phyloP scores from a whole-genome alignment of 2,888 invertebrate genomes.

The Liopterus haemorrhoidalis region DNA sequence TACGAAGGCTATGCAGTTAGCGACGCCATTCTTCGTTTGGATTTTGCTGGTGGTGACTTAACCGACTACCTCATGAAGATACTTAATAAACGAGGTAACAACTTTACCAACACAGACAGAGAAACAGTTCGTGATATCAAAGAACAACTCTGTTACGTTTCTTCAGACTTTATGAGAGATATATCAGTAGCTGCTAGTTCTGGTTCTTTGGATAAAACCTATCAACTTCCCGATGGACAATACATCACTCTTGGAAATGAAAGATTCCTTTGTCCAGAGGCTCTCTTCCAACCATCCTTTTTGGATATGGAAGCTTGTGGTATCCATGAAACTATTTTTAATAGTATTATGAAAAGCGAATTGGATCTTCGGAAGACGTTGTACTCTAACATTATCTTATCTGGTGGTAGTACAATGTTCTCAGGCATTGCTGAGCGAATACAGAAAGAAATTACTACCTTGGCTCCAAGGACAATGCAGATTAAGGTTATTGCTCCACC shows the following conservation, averaged over 20 bases:
- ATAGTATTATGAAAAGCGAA: slow-evolving; percentile 90
- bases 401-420: slow-evolving; percentile 85
- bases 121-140: slow-evolving; percentile 87
- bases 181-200: slow-evolving; percentile 82
- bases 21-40: slow-evolving; percentile 79
- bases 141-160: slow-evolving; percentile 79
- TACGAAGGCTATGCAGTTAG: slow-evolving; percentile 85
- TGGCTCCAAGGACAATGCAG: no score
- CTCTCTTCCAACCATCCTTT: slow-evolving; percentile 83
- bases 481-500: no score
- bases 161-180: slow-evolving; percentile 79
- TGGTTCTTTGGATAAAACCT: slow-evolving; percentile 82
- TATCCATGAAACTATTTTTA: slow-evolving; percentile 77
- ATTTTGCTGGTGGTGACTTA: slow-evolving; percentile 78
- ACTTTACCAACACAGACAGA: slow-evolving; percentile 76
- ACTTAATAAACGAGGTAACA: slow-evolving; percentile 76
- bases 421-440: no score
- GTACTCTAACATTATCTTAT: slow-evolving; percentile 83
- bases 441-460: no score
- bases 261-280: slow-evolving; percentile 81
- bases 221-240: slow-evolving; percentile 82
- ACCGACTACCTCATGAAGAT: slow-evolving; percentile 86
- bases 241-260: slow-evolving; percentile 82
- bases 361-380: slow-evolving; percentile 86
- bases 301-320: slow-evolving; percentile 72